Percentiles rank a stretch among this genome's conserved stretches.
phyloP scores from a whole-genome alignment of 2,113 vertebrate genomes.

The Tragelaphus imberbis region DNA sequence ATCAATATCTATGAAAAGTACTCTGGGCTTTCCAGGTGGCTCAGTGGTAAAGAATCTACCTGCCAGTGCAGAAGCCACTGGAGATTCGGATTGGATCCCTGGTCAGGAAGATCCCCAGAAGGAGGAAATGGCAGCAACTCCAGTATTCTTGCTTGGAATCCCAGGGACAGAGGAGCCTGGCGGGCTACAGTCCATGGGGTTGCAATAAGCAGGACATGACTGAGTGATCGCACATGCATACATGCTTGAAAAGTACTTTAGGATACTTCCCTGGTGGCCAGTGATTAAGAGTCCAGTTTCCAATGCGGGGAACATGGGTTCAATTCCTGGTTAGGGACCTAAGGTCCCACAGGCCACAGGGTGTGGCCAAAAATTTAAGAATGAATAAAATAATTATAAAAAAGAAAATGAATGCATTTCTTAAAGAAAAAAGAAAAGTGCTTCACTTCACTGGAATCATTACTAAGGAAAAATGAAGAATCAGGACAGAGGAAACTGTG shows the following conservation, averaged over 20 bases:
- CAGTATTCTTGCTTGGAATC: not conserved
- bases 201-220: not conserved
- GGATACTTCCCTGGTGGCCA: not conserved
- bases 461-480: not conserved
- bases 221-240: not conserved
- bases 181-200: not conserved
- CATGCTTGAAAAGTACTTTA: not conserved
- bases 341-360: not conserved
- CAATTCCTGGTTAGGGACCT: not conserved
- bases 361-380: not conserved
- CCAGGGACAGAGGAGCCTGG: not conserved
- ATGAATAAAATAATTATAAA: not conserved
- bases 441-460: not conserved
- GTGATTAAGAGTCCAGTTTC: not conserved
- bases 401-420: not conserved
- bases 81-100: not conserved
- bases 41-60: not conserved
- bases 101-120: not conserved
- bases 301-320: not conserved
- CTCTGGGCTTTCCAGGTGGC: not conserved
- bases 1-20: not conserved
- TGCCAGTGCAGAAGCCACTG: not conserved
- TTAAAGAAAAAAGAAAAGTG: not conserved
- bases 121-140: not conserved
- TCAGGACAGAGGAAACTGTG: not conserved